Percentiles rank a stretch among this genome's conserved stretches.
These are phyloP conservation scores for Anas capensis DNA, from an alignment of 2,797 vertebrate species.

Conservation along the genomic window DNA sequence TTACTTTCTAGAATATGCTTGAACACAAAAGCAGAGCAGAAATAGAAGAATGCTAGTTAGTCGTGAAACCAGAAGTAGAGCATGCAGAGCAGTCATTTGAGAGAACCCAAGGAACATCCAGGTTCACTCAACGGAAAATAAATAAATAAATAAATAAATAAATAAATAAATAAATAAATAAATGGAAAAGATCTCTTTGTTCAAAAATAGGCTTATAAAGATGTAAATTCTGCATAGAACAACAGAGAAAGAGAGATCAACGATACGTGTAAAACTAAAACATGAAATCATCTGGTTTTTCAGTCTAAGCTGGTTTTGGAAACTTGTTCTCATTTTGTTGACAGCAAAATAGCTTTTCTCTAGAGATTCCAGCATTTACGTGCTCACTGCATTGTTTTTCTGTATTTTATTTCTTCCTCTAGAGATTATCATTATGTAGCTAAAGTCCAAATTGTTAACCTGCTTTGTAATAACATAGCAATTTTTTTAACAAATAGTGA, in stretches of 20 bases:
- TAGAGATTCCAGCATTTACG: neutral
- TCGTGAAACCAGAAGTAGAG: neutral
- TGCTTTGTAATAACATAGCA: neutral
- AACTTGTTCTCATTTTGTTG: neutral
- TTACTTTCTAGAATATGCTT: neutral
- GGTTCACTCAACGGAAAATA: neutral
- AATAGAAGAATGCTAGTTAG: neutral
- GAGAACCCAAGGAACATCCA: neutral
- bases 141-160: too few relatives aligned
- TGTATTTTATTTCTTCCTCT: constrained; percentile 8
- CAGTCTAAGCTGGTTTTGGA: neutral
- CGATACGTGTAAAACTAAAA: neutral
- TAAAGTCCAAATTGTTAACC: neutral
- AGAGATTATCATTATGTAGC: neutral
- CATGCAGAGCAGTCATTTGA: neutral
- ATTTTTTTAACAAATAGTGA: neutral
- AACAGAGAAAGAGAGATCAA: neutral
- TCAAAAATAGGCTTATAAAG: neutral
- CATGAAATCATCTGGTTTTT: neutral
- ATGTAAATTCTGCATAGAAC: neutral
- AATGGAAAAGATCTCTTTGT: neutral
- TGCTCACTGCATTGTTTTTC: neutral
- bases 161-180: too few relatives aligned
- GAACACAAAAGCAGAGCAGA: neutral
- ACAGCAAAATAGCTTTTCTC: neutral